Percentiles rank a stretch among this genome's conserved stretches.
Evolutionary conservation across 2,888 invertebrate genomes (phyloP).

Genomic region (Cryptocephalus primarius): DNA sequence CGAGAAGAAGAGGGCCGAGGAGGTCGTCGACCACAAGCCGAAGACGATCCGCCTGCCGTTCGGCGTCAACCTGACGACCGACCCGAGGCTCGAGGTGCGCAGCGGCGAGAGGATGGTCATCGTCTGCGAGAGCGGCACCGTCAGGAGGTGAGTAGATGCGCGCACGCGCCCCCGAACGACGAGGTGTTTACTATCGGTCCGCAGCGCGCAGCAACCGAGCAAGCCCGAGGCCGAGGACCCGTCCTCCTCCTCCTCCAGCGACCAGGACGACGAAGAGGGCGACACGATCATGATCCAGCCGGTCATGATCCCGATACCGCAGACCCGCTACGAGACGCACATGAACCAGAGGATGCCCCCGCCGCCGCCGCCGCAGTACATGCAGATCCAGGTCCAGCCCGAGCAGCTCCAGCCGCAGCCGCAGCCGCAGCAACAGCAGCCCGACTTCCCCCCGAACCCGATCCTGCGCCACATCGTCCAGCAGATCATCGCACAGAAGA

Average conservation of each 20-base stretch:
- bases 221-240: too few relatives aligned
- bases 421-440: constrained; percentile 21
- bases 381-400: constrained; percentile 32
- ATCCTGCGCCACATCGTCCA: constrained; percentile 37
- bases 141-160: constrained; percentile 41
- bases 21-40: constrained; percentile 66
- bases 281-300: constrained; percentile 38
- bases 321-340: constrained; percentile 31
- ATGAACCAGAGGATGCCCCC: constrained; percentile 31
- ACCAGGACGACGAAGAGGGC: constrained; percentile 25
- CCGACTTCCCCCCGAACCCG: constrained; percentile 32
- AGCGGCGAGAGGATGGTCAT: constrained; percentile 82
- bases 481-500: constrained; percentile 34
- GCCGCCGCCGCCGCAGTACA: constrained; percentile 9
- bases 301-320: constrained; percentile 35
- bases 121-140: constrained; percentile 74
- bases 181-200: too few relatives aligned
- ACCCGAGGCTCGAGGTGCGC: constrained; percentile 58
- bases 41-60: constrained; percentile 53
- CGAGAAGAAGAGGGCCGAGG: constrained; percentile 74
- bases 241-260: constrained; percentile 7
- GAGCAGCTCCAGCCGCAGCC: constrained; percentile 19
- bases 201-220: too few relatives aligned
- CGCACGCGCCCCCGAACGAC: too few relatives aligned
- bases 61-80: constrained; percentile 57